Conservation (phyloP, 2,113 vertebrate species). For the Tachysurus fulvidraco region DNA sequence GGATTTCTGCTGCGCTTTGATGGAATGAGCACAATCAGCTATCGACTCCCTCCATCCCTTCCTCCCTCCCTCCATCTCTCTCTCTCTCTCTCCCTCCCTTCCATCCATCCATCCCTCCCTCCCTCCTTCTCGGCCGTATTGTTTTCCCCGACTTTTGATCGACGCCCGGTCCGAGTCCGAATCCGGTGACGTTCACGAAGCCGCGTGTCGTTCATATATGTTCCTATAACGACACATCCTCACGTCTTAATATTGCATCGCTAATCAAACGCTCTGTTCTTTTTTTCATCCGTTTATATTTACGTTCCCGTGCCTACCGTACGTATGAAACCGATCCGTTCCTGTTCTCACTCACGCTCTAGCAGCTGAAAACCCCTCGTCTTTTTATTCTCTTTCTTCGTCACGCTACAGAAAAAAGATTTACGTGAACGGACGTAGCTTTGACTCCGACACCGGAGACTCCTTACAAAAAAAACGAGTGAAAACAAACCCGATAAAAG, state of each 20-base stretch:
- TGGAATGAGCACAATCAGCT: slow-evolving; percentile 74
- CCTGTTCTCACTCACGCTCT: neutral
- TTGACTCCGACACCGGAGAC: neutral
- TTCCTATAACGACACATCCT: neutral
- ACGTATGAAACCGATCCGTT: neutral
- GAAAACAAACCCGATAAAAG: neutral
- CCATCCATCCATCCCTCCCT: slow-evolving; percentile 29
- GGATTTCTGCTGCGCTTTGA: slow-evolving; percentile 73
- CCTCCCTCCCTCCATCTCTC: slow-evolving; percentile 26
- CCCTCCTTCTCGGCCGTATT: slow-evolving; percentile 36
- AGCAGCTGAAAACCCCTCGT: neutral
- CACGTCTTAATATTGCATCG: neutral
- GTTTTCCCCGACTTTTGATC: neutral
- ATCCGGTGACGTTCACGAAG: no score
- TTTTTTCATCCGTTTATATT: neutral
- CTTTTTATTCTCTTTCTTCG: neutral
- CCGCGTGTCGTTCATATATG: neutral
- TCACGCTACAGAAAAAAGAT: neutral
- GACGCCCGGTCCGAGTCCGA: neutral
- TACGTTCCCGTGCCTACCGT: neutral
- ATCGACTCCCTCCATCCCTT: slow-evolving; percentile 60
- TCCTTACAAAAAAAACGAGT: neutral
- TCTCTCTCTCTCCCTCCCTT: slow-evolving; percentile 29
- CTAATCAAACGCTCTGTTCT: neutral
- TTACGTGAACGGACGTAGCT: neutral